Conservation (phyloP, 2,888 invertebrate species). For the Nycteola revayana region DNA sequence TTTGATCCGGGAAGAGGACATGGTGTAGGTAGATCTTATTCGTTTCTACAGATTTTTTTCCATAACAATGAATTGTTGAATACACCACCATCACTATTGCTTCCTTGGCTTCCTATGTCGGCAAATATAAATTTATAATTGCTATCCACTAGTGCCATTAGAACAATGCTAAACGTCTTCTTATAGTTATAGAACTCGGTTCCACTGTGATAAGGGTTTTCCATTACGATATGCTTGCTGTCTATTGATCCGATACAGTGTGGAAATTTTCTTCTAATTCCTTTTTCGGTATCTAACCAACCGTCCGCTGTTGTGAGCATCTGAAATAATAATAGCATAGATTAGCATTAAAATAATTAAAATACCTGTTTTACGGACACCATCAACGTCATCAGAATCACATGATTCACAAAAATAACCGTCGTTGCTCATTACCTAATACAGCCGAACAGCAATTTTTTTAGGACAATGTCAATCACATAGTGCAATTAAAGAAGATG, state of each 20-base stretch:
- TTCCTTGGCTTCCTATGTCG: slow-evolving; percentile 31
- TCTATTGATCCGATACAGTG: slow-evolving; percentile 18
- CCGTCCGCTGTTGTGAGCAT: slow-evolving; percentile 8
- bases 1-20: slow-evolving; percentile 28
- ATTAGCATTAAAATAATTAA: slow-evolving; percentile 18
- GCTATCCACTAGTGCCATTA: slow-evolving; percentile 34
- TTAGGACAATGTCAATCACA: slow-evolving; percentile 8
- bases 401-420: slow-evolving; percentile 20
- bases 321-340: slow-evolving; percentile 12
- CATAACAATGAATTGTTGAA: slow-evolving; percentile 28
- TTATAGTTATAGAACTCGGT: slow-evolving; percentile 21
- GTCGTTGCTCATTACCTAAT: slow-evolving; percentile 5
- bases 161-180: slow-evolving; percentile 2
- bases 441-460: slow-evolving; percentile 12
- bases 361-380: slow-evolving; percentile 20
- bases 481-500: slow-evolving; percentile 8
- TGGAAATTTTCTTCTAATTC: slow-evolving; percentile 14
- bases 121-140: slow-evolving; percentile 36
- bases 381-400: slow-evolving; percentile 23
- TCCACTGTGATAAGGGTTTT: slow-evolving; percentile 20
- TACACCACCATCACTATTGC: slow-evolving; percentile 22
- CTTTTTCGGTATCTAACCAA: slow-evolving; percentile 1
- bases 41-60: slow-evolving; percentile 28
- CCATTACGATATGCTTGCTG: slow-evolving; percentile 20
- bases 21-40: slow-evolving; percentile 29